Evolutionary conservation across 2,797 vertebrate species (phyloP).

Genomic region (Pangasius krempfi): DNA sequence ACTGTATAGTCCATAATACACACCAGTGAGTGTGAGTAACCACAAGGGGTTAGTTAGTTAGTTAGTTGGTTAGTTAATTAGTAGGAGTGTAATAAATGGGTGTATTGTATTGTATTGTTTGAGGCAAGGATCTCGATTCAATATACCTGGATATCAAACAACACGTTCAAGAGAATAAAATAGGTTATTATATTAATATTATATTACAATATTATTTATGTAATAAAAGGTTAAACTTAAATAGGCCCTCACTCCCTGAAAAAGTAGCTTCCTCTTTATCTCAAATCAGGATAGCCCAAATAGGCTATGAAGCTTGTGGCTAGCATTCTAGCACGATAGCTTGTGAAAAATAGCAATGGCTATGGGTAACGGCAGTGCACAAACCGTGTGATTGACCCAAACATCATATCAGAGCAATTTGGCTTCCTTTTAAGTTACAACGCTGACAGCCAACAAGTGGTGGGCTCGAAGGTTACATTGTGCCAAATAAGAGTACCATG

Average conservation of each 20-base stretch:
- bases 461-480: too few species aligned
- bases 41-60: background rate
- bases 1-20: background rate
- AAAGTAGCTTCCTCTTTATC: background rate
- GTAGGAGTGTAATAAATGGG: background rate
- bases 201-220: background rate
- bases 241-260: background rate
- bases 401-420: background rate
- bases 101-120: background rate
- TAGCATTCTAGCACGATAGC: background rate
- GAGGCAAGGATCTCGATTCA: background rate
- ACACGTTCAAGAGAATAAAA: background rate
- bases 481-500: background rate
- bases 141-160: background rate
- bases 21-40: background rate
- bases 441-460: background rate
- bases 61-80: background rate
- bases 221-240: background rate
- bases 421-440: background rate
- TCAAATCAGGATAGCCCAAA: background rate
- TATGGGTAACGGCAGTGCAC: background rate
- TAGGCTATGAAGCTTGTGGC: background rate
- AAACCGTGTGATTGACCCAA: background rate
- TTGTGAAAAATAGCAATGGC: background rate
- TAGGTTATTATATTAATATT: too few species aligned